These are phyloP conservation scores for Aphidius gifuensis DNA, from an alignment of 1,140 invertebrate species.

Conservation along the genomic window DNA sequence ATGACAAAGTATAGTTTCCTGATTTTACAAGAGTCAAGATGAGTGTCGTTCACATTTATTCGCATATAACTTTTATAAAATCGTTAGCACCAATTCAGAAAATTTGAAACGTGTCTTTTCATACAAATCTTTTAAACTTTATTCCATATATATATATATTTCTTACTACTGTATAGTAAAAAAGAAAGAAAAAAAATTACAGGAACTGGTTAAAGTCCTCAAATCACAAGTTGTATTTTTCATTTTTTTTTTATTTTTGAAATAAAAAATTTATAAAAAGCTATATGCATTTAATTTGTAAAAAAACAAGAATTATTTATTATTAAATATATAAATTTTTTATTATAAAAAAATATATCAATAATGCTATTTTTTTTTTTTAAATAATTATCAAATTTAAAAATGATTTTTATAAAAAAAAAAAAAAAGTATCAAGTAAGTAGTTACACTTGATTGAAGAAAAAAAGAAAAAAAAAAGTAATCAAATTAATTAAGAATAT, in stretches of 20 bases:
- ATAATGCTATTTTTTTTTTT: too few species aligned
- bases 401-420: too few species aligned
- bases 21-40: conserved; percentile 4
- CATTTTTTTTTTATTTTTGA: background rate
- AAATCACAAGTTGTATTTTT: background rate
- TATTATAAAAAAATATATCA: too few species aligned
- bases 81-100: conserved; percentile 29
- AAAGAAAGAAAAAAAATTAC: background rate
- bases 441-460: background rate
- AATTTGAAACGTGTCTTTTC: conserved; percentile 23
- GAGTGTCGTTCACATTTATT: conserved; percentile 5
- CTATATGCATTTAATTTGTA: too few species aligned
- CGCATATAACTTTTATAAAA: conserved; percentile 24
- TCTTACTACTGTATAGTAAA: background rate
- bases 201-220: too few species aligned
- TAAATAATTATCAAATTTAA: too few species aligned
- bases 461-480: background rate
- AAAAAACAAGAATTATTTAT: too few species aligned
- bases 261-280: too few species aligned
- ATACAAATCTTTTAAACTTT: conserved; percentile 11
- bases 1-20: conserved; percentile 19
- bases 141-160: background rate
- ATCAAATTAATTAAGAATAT: background rate
- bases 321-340: too few species aligned
- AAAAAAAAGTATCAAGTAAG: too few species aligned